Evolutionary conservation across 2,888 invertebrate genomes (phyloP), one percentile per base, ranked within the genome.

Genomic region (Hipparchia semele): DNA sequence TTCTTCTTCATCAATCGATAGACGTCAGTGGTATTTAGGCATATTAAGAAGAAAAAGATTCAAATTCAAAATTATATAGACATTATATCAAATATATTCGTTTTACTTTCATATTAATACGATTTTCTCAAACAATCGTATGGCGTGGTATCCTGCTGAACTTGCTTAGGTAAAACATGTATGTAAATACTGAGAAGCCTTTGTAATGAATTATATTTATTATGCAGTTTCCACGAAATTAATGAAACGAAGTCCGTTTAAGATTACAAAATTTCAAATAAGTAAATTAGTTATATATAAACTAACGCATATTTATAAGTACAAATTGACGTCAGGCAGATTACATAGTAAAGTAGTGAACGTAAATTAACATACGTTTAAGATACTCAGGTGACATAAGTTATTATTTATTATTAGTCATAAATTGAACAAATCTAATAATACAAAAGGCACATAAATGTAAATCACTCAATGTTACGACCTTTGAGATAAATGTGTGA

Each of bases 401-500:
- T 51, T 33, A 51, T 13, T 59, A 51, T 33, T 51, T 13, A 65
- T 64, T 64, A 64, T 49, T 64, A 23, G 9, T 9, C 64, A 49
- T 65, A 65, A 65, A 65, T 65, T 51, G 51, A 65, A 39, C 13
- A 6, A 65, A 53, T 65, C 51, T 51, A 61, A 46, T 45, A 61
- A 61, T 61, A 53, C 65, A 33, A 2, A 65, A 46, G 45, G 46
- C 62, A 62, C 49, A 62, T 46, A 23, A 23, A 23, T 23, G 23
- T 23, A 23, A 23, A 62, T 65, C 51, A 65, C 53, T 45, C 73
- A 75, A 75, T 68, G 70, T 70, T 64, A 6, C 56, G 64, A 73
- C 75, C 75, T 68, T 49, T 56, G 58, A 68, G 72, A 74, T 74
- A 74, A 66, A 73, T n/a, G 73, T 60, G 80, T 86, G 85, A 88